Base-by-base conservation (phyloP, 2,113 vertebrate species). In the Callithrix jacchus region DNA sequence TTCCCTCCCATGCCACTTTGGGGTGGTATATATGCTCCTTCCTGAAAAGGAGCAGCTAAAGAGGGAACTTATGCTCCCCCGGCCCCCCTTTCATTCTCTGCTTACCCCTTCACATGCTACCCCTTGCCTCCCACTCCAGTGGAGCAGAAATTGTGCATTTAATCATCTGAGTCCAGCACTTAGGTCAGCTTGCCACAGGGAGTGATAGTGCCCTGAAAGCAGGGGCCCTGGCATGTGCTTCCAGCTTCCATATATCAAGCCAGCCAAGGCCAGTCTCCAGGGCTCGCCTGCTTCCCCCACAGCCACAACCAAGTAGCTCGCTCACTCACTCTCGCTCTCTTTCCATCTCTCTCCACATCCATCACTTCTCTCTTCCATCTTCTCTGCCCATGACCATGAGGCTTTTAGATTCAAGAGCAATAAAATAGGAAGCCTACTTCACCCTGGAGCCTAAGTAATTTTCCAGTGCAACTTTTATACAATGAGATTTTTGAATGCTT, bases 181-280 rank as follows among this genome's bases (percentile, higher is more conserved):
- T 89, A 49, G 49, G n/a, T 37, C 49, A 3, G 12, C n/a, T 5
- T 54, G 73, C 32, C 35, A 40, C 52, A 61, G 13, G 4, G n/a
- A 89, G 8, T 27, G 37, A 83, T 3, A 16, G 27, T 47, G 35
- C 6, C 70, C 76, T 54, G 23, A 85, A 77, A 54, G 27, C 35
- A 70, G n/a, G 23, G 45, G 21, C 4, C 40, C 47, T 49, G 56
- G 18, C 21, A 18, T 14, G 6, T 35, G 7, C 14, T 71, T 30
- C 58, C 35, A 40, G 40, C 23, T 8, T 45, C 54, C 2, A 0
- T 0, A 2, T 25, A 52, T 25, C 40, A 40, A 14, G 42, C 32
- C 14, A 6, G 42, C 49, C 32, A 42, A 27, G 20, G 56, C 21
- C 16, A 5, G 25, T 40, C 49, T 87, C 47, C 25, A 12, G 8